A percentile compares a stretch with the other conserved stretches of the same genome.
These are phyloP conservation scores for Virgularia gustaviana DNA, from an alignment of 92 coral and sea anemone genomes.

Conservation along the genomic window DNA sequence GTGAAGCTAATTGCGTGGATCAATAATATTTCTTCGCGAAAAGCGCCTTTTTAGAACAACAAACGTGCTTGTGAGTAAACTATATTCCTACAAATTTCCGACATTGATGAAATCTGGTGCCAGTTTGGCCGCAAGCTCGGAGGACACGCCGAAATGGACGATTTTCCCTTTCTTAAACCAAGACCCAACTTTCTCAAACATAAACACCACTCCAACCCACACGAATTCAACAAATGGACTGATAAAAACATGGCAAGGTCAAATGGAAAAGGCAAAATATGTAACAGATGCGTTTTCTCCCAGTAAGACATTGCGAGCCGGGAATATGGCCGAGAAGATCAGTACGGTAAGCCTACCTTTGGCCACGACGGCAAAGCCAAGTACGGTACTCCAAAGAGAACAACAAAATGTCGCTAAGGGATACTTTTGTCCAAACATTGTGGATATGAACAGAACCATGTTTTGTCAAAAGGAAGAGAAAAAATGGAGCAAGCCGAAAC, in stretches of 20 bases:
- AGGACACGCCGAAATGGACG: not conserved
- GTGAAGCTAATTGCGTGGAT: too few species aligned
- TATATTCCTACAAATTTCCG: not conserved
- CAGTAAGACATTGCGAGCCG: not conserved
- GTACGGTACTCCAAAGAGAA: not conserved
- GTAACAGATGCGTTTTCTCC: constrained; percentile 20
- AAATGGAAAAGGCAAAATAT: not conserved
- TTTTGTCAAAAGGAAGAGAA: constrained; percentile 56
- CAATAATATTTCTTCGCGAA: too few species aligned
- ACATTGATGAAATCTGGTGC: not conserved
- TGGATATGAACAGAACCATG: constrained; percentile 65
- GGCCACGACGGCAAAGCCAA: not conserved
- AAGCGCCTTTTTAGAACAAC: too few species aligned
- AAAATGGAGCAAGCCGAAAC: constrained; percentile 55
- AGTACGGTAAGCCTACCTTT: too few species aligned
- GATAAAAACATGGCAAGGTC: not conserved
- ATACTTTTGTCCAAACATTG: constrained; percentile 67
- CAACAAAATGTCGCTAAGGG: not conserved
- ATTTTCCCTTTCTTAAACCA: constrained; percentile 18
- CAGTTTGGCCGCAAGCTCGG: not conserved
- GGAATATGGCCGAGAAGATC: not conserved
- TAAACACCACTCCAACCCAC: not conserved
- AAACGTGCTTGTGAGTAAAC: too few species aligned
- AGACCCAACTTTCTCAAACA: not conserved
- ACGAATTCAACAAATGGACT: not conserved